phyloP scores from a whole-genome alignment of 1,140 invertebrate species.

The Calephelis virginiensis region DNA sequence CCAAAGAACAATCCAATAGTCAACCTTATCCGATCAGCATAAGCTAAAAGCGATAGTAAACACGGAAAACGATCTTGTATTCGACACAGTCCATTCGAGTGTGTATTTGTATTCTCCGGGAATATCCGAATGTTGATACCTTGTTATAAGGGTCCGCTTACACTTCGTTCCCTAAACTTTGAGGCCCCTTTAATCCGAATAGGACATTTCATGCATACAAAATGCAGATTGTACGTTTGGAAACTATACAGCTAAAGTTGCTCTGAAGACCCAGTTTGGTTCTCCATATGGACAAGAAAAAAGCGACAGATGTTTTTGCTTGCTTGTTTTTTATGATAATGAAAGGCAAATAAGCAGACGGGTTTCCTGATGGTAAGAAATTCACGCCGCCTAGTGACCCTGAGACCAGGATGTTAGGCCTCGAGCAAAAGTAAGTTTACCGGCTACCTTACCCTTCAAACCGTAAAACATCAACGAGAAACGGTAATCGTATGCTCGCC shows the following conservation, averaged over 20 bases:
- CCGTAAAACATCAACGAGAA: too few relatives aligned
- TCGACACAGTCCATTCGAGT: slow-evolving; percentile 3
- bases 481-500: too few relatives aligned
- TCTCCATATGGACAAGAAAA: too few relatives aligned
- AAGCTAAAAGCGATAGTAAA: slow-evolving; percentile 5
- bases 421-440: too few relatives aligned
- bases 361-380: too few relatives aligned
- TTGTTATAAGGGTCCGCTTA: slow-evolving; percentile 9
- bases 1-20: slow-evolving; percentile 9
- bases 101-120: slow-evolving; percentile 8
- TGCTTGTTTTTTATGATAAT: too few relatives aligned
- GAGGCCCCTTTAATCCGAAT: background rate
- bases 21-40: slow-evolving; percentile 15
- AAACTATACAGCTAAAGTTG: background rate
- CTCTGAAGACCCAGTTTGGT: too few relatives aligned
- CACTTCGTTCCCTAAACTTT: background rate
- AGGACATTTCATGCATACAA: slow-evolving; percentile 6
- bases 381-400: too few relatives aligned
- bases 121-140: slow-evolving; percentile 2
- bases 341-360: too few relatives aligned
- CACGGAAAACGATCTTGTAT: slow-evolving; percentile 6
- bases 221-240: background rate
- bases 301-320: too few relatives aligned
- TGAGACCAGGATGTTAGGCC: too few relatives aligned
- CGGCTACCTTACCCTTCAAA: too few relatives aligned